Conservation (phyloP, 1,140 invertebrate genomes). For the Saccostrea echinata region DNA sequence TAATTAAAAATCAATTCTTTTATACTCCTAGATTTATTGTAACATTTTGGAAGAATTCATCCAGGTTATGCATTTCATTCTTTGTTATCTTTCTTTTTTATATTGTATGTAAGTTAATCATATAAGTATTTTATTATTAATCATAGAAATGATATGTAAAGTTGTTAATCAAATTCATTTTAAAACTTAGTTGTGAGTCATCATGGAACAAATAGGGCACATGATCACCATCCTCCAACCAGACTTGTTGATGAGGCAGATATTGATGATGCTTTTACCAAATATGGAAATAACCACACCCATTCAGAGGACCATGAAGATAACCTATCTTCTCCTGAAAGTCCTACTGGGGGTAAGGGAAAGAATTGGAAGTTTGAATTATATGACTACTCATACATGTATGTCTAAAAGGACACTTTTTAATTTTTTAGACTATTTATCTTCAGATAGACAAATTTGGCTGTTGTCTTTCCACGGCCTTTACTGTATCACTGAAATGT, state of each 20-base stretch:
- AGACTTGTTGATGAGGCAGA: not conserved
- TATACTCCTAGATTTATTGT: too few species aligned
- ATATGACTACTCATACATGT: too few species aligned
- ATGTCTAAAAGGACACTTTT: too few species aligned
- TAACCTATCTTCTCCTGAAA: constrained; percentile 4
- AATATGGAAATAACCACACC: constrained; percentile 21
- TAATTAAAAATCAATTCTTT: too few species aligned
- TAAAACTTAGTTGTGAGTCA: not conserved
- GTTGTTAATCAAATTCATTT: not conserved
- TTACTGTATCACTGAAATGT: not conserved
- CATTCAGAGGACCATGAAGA: not conserved
- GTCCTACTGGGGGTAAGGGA: not conserved
- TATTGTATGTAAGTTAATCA: too few species aligned
- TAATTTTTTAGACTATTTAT: too few species aligned
- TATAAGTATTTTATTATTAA: too few species aligned
- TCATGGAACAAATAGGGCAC: not conserved
- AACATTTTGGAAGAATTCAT: too few species aligned
- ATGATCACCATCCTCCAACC: not conserved
- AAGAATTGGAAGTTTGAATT: not conserved
- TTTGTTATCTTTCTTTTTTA: too few species aligned
- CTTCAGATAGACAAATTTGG: too few species aligned
- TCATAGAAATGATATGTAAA: too few species aligned
- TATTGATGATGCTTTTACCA: constrained; percentile 40
- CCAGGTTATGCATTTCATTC: too few species aligned
- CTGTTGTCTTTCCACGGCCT: not conserved